Evolutionary conservation across 2,113 vertebrate genomes (phyloP), one percentile per base, ranked within the genome.

Genomic region (Tupaia chinensis): DNA sequence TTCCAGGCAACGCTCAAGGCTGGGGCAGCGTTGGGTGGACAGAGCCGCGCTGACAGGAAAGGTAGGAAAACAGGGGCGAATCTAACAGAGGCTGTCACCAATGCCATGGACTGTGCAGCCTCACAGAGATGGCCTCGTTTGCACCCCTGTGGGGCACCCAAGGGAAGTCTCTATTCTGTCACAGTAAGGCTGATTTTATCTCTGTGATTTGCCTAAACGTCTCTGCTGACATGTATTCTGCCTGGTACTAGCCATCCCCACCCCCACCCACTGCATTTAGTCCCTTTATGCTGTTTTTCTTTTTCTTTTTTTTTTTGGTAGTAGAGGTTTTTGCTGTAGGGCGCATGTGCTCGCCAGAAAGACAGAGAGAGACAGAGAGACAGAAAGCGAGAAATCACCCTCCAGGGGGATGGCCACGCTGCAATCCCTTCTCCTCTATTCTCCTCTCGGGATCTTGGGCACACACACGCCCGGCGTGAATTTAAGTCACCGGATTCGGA

Each of bases 171-270:
- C 83, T 82, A 54, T 11, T 68, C 86, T 86, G 29, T 86, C 60
- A 69, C 20, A 82, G n/a, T 44, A 61, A 88, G 61, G 65, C 68
- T 22, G 53, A 44, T 87, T 88, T 92, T 90, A 19, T 70, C 14
- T 56, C 76, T 96, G 65, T 89, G 83, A 89, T 96, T 85, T 89
- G n/a, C 29, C 54, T 86, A 61, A 94, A 87, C 12, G 17, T 66
- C 88, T 92, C 85, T 73, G 68, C 54, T 88, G 83, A 91, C 68
- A 72, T 78, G 58, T 65, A 29, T 22, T 78, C 68, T 89, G 63
- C 54, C 32, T 1, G 5, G 69, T 65, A 89, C 61, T 5, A 83
- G 19, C 25, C 72, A 73, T 92, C n/a, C 22, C 65, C 61, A 23
- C 25, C 23, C 60, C 16, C 12, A 12, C 14, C 5, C n/a, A 11